phyloP scores from a whole-genome alignment of 2,797 vertebrate species.

The Lacerta agilis region DNA sequence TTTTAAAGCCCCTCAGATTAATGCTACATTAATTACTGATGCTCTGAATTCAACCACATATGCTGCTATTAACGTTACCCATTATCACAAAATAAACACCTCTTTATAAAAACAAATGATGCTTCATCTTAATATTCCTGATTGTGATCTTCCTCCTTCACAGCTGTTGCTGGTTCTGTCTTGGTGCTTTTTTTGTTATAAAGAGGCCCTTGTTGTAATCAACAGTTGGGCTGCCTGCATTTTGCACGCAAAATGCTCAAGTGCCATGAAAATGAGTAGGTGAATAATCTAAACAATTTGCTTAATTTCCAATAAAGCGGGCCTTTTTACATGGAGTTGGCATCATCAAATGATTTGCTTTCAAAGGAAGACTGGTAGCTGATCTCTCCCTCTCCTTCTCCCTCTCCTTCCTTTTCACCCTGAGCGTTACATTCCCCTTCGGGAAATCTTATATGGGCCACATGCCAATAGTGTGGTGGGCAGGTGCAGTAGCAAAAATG shows the following conservation, averaged over 20 bases:
- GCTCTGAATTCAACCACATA: slow-evolving; percentile 69
- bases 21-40: slow-evolving; percentile 77
- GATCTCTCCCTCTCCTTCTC: not conserved
- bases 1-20: slow-evolving; percentile 67
- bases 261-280: not conserved
- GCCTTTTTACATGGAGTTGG: not conserved
- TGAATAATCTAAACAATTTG: not conserved
- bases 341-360: not conserved
- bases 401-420: too few species aligned
- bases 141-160: slow-evolving; percentile 60
- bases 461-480: too few species aligned
- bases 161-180: slow-evolving; percentile 76
- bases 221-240: slow-evolving; percentile 60
- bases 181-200: slow-evolving; percentile 59
- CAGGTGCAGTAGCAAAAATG: too few species aligned
- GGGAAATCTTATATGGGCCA: too few species aligned
- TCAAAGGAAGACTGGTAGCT: not conserved
- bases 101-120: slow-evolving; percentile 78
- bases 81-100: slow-evolving; percentile 80
- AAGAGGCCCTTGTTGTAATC: slow-evolving; percentile 70
- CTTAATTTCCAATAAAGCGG: not conserved
- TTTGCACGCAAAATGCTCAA: not conserved
- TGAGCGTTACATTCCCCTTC: too few species aligned
- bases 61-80: slow-evolving; percentile 77
- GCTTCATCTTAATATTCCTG: slow-evolving; percentile 70